A percentile compares a stretch with the other conserved stretches of the same genome.
Evolutionary conservation across 2,888 invertebrate species (phyloP).

Genomic region (Coenonympha glycerion): DNA sequence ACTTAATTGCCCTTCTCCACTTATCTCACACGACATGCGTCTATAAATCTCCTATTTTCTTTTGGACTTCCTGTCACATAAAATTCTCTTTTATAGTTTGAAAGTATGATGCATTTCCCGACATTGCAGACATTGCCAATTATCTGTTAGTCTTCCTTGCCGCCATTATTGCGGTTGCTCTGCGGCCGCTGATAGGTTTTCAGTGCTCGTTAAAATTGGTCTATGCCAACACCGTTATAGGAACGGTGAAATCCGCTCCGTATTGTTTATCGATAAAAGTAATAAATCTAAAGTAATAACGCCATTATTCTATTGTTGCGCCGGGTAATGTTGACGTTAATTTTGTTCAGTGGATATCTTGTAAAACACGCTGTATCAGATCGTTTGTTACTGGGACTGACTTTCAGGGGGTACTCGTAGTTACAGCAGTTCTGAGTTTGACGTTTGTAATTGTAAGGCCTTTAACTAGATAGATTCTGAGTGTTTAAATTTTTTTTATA

Average conservation of each 20-base stretch:
- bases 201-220: conserved; percentile 29
- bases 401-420: conserved; percentile 20
- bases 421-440: conserved; percentile 19
- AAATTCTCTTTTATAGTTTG: neutral
- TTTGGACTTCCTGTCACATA: neutral
- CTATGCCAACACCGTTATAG: conserved; percentile 29
- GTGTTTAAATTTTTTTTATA: conserved; percentile 6
- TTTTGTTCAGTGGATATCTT: conserved; percentile 29
- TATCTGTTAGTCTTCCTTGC: conserved; percentile 11
- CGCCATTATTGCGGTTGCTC: conserved; percentile 11
- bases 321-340: conserved; percentile 29
- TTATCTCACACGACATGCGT: no score
- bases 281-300: conserved; percentile 34
- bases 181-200: conserved; percentile 21
- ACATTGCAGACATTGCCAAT: conserved; percentile 28
- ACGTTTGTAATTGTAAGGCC: conserved; percentile 18
- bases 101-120: neutral
- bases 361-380: conserved; percentile 24
- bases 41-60: neutral
- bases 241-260: conserved; percentile 25
- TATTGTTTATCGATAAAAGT: conserved; percentile 31
- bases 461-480: conserved; percentile 5
- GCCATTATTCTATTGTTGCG: conserved; percentile 32
- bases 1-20: no score
- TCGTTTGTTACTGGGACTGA: conserved; percentile 20